A percentile compares a stretch with the other conserved stretches of the same genome.
Evolutionary conservation across 1,140 invertebrate species (phyloP).

Genomic region (Agrypnia vestita): DNA sequence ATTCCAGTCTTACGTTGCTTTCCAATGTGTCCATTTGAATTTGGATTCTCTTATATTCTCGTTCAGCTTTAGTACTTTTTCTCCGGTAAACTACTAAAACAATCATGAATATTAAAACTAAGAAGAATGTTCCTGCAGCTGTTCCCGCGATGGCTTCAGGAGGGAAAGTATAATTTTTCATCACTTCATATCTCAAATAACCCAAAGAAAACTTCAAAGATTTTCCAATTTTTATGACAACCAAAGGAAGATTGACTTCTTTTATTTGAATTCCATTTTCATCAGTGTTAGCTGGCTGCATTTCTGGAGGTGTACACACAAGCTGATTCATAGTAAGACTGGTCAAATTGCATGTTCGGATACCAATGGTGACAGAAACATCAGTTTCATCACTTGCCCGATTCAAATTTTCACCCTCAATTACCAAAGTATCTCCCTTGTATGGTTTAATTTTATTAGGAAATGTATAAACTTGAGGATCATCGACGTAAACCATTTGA

Average conservation of each 20-base stretch:
- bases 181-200: slow-evolving; percentile 90
- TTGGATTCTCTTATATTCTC: slow-evolving; percentile 97
- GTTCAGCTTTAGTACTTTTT: slow-evolving; percentile 94
- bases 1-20: slow-evolving; percentile 97
- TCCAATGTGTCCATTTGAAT: slow-evolving; percentile 99
- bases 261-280: slow-evolving; percentile 83
- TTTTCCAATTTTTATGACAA: slow-evolving; percentile 91
- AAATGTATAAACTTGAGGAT: slow-evolving; percentile 94
- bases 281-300: slow-evolving; percentile 89
- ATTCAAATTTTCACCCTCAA: slow-evolving; percentile 94
- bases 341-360: slow-evolving; percentile 91
- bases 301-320: slow-evolving; percentile 90
- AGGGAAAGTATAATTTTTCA: slow-evolving; percentile 87
- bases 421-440: slow-evolving; percentile 95
- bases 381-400: slow-evolving; percentile 93
- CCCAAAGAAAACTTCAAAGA: slow-evolving; percentile 91
- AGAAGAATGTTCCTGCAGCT: slow-evolving; percentile 85
- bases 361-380: slow-evolving; percentile 94
- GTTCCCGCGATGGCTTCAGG: slow-evolving; percentile 91
- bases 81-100: slow-evolving; percentile 91
- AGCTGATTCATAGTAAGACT: slow-evolving; percentile 91
- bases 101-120: slow-evolving; percentile 89
- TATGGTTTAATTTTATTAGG: slow-evolving; percentile 89
- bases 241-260: slow-evolving; percentile 85
- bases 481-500: slow-evolving; percentile 90